Evolutionary conservation across 2,797 vertebrate species (phyloP).

Genomic region (Gymnoscopelus braueri): DNA sequence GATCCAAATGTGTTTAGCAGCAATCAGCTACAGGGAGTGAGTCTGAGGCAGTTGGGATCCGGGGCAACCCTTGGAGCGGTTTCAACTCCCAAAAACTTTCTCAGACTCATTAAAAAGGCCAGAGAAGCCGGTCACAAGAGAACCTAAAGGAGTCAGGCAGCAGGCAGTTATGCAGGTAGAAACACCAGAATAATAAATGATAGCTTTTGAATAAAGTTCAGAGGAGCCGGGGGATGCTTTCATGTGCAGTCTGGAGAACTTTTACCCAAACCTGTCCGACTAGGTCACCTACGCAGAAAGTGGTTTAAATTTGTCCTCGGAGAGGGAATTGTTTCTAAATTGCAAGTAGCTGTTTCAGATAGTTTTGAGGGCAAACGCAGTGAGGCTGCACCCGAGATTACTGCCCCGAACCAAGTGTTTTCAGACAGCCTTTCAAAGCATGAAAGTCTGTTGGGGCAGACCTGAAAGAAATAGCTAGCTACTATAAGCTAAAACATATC

Average conservation of each 20-base stretch:
- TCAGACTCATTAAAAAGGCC: conserved; percentile 69
- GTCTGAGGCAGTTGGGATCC: conserved; percentile 48
- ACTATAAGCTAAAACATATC: too few species aligned
- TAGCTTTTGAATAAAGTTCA: conserved; percentile 68
- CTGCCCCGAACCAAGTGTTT: conserved; percentile 34
- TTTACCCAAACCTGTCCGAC: conserved; percentile 58
- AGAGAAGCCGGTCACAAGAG: conserved; percentile 62
- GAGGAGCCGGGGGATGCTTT: conserved; percentile 46
- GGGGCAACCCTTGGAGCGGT: conserved; percentile 67
- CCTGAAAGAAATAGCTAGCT: too few species aligned
- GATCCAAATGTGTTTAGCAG: conserved; percentile 82
- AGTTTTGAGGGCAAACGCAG: conserved; percentile 30
- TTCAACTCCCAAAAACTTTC: conserved; percentile 54
- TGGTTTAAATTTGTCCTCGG: conserved; percentile 31
- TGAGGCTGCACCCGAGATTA: conserved; percentile 16
- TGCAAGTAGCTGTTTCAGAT: conserved; percentile 58
- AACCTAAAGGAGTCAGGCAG: conserved; percentile 59
- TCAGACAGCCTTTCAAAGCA: conserved; percentile 24
- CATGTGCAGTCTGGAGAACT: conserved; percentile 65
- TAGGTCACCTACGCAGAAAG: conserved; percentile 57
- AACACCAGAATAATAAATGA: conserved; percentile 58
- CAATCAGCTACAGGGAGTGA: conserved; percentile 36
- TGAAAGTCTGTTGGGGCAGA: not conserved
- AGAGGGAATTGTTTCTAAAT: conserved; percentile 61
- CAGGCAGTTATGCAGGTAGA: conserved; percentile 65